phyloP scores from a whole-genome alignment of 2,113 vertebrate species.

The Lepisosteus oculatus region DNA sequence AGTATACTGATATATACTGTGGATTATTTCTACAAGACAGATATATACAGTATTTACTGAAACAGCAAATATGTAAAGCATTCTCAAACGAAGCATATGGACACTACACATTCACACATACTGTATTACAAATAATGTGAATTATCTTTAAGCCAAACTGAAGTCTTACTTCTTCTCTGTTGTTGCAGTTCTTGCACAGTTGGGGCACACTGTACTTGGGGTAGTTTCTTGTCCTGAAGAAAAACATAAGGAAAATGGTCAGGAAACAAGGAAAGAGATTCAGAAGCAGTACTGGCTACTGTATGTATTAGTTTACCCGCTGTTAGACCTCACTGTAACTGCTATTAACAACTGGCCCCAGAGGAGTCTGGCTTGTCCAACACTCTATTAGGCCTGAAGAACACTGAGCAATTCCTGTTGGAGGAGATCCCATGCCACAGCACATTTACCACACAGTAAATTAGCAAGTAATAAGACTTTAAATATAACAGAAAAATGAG shows the following conservation, averaged over 20 bases:
- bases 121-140: too few relatives aligned
- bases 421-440: not conserved
- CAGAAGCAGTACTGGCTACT: not conserved
- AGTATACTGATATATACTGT: too few relatives aligned
- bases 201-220: not conserved
- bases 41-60: too few relatives aligned
- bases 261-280: not conserved
- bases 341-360: not conserved
- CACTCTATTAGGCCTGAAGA: not conserved
- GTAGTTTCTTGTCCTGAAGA: conserved; percentile 2
- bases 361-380: not conserved
- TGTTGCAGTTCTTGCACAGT: conserved; percentile 10
- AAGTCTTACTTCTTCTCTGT: conserved; percentile 1
- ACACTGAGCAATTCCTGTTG: not conserved
- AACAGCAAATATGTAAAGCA: too few relatives aligned
- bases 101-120: too few relatives aligned
- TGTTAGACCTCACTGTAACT: not conserved
- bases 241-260: not conserved
- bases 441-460: conserved; percentile 1
- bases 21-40: too few relatives aligned
- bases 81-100: too few relatives aligned
- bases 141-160: not conserved
- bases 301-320: not conserved
- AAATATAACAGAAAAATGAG: not conserved
- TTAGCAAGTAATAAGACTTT: not conserved